These are phyloP conservation scores for Paracanthobrama guichenoti DNA, from an alignment of 2,113 vertebrate genomes.

Conservation along the genomic window DNA sequence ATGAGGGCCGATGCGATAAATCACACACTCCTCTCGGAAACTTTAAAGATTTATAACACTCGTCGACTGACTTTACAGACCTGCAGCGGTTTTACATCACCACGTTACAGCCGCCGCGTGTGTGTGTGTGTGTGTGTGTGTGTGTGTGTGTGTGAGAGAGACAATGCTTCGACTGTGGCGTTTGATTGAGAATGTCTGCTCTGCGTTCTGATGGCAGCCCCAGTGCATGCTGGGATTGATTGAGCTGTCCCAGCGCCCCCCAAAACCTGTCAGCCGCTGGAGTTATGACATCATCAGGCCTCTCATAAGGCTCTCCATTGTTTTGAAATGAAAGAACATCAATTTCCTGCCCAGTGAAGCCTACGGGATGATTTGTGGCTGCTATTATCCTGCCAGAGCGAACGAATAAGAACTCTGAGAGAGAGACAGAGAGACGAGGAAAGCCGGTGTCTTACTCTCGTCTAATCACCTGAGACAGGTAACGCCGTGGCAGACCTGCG, in stretches of 20 bases:
- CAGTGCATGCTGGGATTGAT: constrained; percentile 62
- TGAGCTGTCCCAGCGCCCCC: constrained; percentile 60
- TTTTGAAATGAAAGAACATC: constrained; percentile 77
- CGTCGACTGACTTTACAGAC: background rate
- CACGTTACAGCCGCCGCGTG: background rate
- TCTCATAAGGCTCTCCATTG: constrained; percentile 75
- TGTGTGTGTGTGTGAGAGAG: background rate
- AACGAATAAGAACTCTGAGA: background rate
- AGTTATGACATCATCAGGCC: constrained; percentile 74
- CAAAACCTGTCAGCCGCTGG: constrained; percentile 64
- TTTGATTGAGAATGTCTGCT: constrained; percentile 59
- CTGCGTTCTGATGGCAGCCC: constrained; percentile 45
- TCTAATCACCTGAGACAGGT: constrained; percentile 35
- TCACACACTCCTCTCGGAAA: background rate
- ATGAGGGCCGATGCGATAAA: background rate
- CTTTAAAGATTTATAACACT: constrained; percentile 51
- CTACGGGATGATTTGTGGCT: constrained; percentile 73
- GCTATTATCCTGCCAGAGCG: constrained; percentile 63
- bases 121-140: background rate
- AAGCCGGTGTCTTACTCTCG: background rate
- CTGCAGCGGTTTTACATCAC: constrained; percentile 5
- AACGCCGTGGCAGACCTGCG: background rate
- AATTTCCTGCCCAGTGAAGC: constrained; percentile 67
- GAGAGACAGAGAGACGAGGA: background rate
- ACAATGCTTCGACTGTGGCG: background rate